phyloP scores from a whole-genome alignment of 2,888 invertebrate species.

The Tipula lateralis region DNA sequence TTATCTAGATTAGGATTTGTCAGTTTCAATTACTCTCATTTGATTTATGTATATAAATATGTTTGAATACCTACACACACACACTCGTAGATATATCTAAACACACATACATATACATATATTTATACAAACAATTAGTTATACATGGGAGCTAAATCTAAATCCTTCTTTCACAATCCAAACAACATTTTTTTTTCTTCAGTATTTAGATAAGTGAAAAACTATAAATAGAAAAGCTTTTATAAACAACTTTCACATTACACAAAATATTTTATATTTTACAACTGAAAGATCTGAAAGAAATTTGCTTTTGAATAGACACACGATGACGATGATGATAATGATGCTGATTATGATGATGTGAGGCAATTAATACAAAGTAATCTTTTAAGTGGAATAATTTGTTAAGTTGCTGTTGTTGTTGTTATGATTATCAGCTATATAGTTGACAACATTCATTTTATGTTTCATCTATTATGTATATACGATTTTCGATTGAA shows the following conservation, averaged over 20 bases:
- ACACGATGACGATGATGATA: neutral
- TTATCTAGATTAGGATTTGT: neutral
- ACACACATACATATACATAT: too few relatives aligned
- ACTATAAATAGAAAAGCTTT: constrained; percentile 4
- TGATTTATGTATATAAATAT: neutral
- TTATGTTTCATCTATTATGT: neutral
- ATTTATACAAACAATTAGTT: neutral
- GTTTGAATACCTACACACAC: too few relatives aligned
- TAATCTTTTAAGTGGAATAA: constrained; percentile 11
- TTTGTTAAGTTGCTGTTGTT: neutral
- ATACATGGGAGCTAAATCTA: neutral
- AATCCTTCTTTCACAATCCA: neutral
- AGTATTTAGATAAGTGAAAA: neutral
- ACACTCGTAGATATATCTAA: too few relatives aligned
- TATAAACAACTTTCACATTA: neutral
- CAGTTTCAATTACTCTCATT: neutral
- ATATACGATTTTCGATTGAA: neutral
- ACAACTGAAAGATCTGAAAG: neutral
- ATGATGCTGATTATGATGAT: too few relatives aligned
- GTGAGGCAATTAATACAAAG: neutral
- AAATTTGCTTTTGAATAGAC: neutral
- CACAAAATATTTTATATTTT: neutral
- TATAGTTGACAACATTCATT: neutral
- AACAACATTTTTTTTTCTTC: neutral
- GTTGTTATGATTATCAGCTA: neutral